Conservation (phyloP, 2,888 invertebrate genomes). For the Scaptomyza parva region DNA sequence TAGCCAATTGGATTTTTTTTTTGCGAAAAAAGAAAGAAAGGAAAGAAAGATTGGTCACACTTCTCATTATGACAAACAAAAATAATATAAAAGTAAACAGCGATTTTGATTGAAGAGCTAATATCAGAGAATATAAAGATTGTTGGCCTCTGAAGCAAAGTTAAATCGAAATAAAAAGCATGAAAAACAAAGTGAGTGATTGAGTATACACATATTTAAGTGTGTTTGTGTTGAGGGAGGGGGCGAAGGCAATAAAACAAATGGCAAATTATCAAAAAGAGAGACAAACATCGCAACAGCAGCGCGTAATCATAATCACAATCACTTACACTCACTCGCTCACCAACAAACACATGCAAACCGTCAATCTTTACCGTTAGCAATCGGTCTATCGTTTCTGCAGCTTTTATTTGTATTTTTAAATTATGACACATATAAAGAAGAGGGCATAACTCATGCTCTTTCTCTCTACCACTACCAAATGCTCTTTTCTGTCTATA, state of each 20-base stretch:
- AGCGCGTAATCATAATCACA: slow-evolving; percentile 58
- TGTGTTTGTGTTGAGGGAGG: slow-evolving; percentile 9
- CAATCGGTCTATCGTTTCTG: slow-evolving; percentile 45
- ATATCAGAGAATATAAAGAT: slow-evolving; percentile 33
- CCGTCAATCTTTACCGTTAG: slow-evolving; percentile 68
- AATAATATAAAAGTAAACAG: slow-evolving; percentile 51
- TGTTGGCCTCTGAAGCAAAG: slow-evolving; percentile 55
- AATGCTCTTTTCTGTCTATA: slow-evolving; percentile 3
- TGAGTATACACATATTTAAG: background rate
- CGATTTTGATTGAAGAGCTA: slow-evolving; percentile 52
- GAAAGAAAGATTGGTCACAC: slow-evolving; percentile 29
- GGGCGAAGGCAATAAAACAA: slow-evolving; percentile 39
- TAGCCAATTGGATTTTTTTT: slow-evolving; percentile 13
- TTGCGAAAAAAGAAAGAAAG: background rate
- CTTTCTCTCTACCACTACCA: slow-evolving; percentile 7
- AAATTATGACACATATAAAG: slow-evolving; percentile 82
- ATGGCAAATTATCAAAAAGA: slow-evolving; percentile 46
- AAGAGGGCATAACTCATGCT: slow-evolving; percentile 23
- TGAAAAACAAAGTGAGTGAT: slow-evolving; percentile 19
- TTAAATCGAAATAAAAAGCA: slow-evolving; percentile 6
- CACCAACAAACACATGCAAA: slow-evolving; percentile 17
- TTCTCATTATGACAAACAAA: slow-evolving; percentile 19
- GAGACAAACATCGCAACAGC: slow-evolving; percentile 20
- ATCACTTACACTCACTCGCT: slow-evolving; percentile 24
- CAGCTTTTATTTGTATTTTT: slow-evolving; percentile 77